Percentiles rank a stretch among this genome's conserved stretches.
Conservation (phyloP, 2,797 vertebrate species). For the Acanthurus lineatus region DNA sequence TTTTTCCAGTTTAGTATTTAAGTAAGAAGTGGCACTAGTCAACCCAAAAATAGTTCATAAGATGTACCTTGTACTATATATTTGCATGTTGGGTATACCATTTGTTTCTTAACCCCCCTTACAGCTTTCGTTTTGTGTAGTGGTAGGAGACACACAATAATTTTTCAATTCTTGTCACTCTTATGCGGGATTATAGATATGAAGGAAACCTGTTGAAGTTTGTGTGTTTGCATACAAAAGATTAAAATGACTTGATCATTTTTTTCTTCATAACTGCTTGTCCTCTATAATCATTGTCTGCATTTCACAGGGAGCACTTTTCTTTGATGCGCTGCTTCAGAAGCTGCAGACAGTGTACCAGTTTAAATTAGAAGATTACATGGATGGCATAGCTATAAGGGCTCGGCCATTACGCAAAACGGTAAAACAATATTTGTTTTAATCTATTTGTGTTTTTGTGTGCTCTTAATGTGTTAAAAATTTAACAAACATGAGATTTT, state of each 20-base stretch:
- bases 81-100: no score
- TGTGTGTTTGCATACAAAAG: neutral
- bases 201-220: neutral
- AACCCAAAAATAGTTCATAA: neutral
- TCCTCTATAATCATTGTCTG: slow-evolving; percentile 4
- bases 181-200: neutral
- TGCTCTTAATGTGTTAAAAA: neutral
- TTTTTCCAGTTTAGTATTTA: neutral
- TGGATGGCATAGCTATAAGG: slow-evolving; percentile 97
- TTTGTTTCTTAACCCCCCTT: neutral
- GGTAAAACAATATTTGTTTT: slow-evolving; percentile 74
- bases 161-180: neutral
- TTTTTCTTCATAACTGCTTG: neutral
- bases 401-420: slow-evolving; percentile 94
- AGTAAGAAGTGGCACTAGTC: neutral
- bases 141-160: neutral
- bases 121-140: neutral
- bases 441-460: slow-evolving; percentile 11
- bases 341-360: slow-evolving; percentile 95
- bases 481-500: neutral
- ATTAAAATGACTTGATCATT: neutral
- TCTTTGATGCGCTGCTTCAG: slow-evolving; percentile 94
- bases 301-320: slow-evolving; percentile 89
- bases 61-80: no score
- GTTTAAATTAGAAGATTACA: slow-evolving; percentile 96